Evolutionary conservation across 2,888 invertebrate genomes (phyloP).

Genomic region (Tetragnatha montana): DNA sequence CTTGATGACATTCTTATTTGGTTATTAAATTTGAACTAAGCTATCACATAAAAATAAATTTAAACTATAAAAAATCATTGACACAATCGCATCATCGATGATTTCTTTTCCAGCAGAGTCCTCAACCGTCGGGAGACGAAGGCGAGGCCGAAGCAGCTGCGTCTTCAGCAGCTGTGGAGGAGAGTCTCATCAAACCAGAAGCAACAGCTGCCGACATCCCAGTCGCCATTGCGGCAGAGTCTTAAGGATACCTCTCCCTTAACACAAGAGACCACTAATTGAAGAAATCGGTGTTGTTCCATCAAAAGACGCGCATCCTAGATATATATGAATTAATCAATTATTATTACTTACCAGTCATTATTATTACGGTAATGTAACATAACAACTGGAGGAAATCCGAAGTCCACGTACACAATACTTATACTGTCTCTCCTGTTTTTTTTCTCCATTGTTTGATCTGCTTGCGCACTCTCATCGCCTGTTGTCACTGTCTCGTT

Average conservation of each 20-base stretch:
- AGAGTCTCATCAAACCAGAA: conserved; percentile 60
- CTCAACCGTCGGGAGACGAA: conserved; percentile 59
- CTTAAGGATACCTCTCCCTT: conserved; percentile 48
- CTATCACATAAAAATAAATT: too few species aligned
- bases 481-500: not conserved
- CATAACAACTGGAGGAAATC: conserved; percentile 29
- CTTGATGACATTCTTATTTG: too few species aligned
- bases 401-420: conserved; percentile 28
- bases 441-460: conserved; percentile 32
- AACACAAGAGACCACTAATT: conserved; percentile 44
- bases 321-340: conserved; percentile 24
- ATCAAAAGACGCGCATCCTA: conserved; percentile 58
- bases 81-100: too few species aligned
- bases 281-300: conserved; percentile 55
- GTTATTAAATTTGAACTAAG: too few species aligned
- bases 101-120: conserved; percentile 54
- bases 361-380: not conserved
- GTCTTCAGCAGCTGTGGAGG: conserved; percentile 1
- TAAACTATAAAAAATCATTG: too few species aligned
- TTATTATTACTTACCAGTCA: too few species aligned
- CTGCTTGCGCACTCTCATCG: not conserved
- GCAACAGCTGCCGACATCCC: conserved; percentile 48
- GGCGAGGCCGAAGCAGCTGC: conserved; percentile 45
- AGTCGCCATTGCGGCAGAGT: conserved; percentile 60
- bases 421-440: conserved; percentile 35